These are phyloP conservation scores for Philotrypesis tridentata DNA, from an alignment of 1,140 invertebrate species.

Conservation along the genomic window DNA sequence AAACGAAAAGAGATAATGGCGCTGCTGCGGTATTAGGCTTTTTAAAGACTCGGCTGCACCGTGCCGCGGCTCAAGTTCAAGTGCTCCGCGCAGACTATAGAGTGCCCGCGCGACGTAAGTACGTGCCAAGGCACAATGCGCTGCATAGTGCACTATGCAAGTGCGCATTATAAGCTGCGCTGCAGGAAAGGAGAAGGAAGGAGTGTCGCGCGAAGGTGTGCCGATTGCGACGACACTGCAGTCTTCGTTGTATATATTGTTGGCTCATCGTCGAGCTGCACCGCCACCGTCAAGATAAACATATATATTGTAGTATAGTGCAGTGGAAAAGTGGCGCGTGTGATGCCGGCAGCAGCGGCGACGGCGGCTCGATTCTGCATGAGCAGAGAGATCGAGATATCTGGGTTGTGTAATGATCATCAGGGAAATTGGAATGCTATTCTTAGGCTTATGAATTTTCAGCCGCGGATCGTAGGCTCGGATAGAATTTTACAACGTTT, in stretches of 20 bases:
- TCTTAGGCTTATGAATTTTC: background rate
- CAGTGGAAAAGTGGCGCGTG: slow-evolving; percentile 10
- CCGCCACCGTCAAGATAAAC: no score
- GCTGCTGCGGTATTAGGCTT: background rate
- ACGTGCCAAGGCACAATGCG: no score
- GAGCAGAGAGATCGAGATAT: no score
- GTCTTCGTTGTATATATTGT: background rate
- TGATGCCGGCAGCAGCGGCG: no score
- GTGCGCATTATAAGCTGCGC: background rate
- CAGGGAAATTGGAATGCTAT: no score
- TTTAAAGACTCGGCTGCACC: background rate
- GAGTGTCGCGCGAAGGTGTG: background rate
- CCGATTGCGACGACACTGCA: background rate
- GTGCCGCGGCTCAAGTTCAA: slow-evolving; percentile 40
- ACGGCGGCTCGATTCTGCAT: no score
- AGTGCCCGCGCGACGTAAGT: background rate
- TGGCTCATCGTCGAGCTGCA: background rate
- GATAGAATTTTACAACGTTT: background rate
- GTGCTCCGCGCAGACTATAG: background rate
- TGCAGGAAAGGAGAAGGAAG: background rate
- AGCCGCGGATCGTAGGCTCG: background rate
- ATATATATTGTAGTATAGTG: background rate
- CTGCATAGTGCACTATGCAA: no score
- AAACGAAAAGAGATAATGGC: background rate
- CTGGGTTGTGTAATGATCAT: no score